Evolutionary conservation across 2,113 vertebrate genomes (phyloP).

Genomic region (Megaceryle torquata): DNA sequence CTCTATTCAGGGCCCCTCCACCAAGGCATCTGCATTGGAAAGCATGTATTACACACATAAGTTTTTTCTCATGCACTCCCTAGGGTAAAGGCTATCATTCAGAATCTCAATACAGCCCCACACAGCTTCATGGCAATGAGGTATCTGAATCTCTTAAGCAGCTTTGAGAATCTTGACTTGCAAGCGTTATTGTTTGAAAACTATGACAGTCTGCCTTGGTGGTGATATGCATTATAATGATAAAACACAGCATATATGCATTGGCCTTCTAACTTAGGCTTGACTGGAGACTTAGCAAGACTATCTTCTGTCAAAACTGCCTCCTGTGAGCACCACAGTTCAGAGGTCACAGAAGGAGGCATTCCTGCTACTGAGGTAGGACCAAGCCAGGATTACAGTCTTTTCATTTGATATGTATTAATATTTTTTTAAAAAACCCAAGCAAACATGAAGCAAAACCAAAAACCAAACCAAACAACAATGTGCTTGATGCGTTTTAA

Average conservation of each 20-base stretch:
- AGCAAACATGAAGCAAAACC: not conserved
- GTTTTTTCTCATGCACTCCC: not conserved
- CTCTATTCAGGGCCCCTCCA: not conserved
- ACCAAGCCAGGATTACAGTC: not conserved
- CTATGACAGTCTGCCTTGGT: conserved; percentile 19
- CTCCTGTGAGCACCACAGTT: not conserved
- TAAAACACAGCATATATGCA: not conserved
- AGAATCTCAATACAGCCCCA: not conserved
- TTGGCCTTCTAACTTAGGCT: conserved; percentile 14
- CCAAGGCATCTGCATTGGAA: not conserved
- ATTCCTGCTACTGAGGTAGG: not conserved
- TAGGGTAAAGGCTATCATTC: not conserved
- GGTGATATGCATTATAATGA: conserved; percentile 34
- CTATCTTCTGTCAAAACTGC: conserved; percentile 41
- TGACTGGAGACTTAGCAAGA: conserved; percentile 21
- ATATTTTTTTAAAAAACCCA: not conserved
- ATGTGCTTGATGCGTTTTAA: conserved; percentile 30
- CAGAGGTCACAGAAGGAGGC: not conserved
- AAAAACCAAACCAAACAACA: not conserved
- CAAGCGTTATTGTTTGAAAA: conserved; percentile 35
- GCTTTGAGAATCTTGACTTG: conserved; percentile 19
- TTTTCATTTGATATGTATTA: not conserved
- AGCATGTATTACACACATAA: not conserved
- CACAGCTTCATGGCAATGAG: not conserved
- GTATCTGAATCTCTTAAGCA: conserved; percentile 2